Evolutionary conservation across 2,888 invertebrate species (phyloP).

Genomic region (Quadriops clusia): DNA sequence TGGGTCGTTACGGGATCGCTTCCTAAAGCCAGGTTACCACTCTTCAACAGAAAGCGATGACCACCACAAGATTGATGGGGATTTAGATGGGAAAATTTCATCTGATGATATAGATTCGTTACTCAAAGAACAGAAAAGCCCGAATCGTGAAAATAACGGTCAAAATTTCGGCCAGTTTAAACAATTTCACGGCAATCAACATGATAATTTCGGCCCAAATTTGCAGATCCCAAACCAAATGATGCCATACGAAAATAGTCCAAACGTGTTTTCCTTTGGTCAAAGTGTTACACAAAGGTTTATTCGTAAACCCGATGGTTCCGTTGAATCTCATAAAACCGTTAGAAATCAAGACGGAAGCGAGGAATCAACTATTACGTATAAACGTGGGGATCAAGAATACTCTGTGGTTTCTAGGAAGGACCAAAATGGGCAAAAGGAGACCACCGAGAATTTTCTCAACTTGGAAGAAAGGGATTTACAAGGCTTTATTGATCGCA

Average conservation of each 20-base stretch:
- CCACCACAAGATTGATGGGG: conserved; percentile 35
- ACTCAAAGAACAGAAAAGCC: conserved; percentile 16
- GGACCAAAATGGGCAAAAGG: conserved; percentile 29
- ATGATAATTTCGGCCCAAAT: too few relatives aligned
- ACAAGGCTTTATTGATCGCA: conserved; percentile 14
- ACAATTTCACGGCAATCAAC: too few relatives aligned
- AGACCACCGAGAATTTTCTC: conserved; percentile 27
- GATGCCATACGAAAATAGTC: conserved; percentile 23
- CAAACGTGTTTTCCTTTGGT: conserved; percentile 36
- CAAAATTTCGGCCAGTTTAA: too few relatives aligned
- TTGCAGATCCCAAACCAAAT: too few relatives aligned
- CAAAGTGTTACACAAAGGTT: conserved; percentile 43
- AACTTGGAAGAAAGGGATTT: conserved; percentile 29
- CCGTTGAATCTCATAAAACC: conserved; percentile 43
- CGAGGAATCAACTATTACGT: conserved; percentile 44
- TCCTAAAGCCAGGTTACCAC: conserved; percentile 42
- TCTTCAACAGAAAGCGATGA: conserved; percentile 15
- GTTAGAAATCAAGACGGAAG: conserved; percentile 47
- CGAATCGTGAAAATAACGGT: too few relatives aligned
- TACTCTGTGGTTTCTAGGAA: conserved; percentile 38
- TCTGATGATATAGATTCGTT: conserved; percentile 22
- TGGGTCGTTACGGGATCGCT: conserved; percentile 38
- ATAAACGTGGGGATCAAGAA: conserved; percentile 29
- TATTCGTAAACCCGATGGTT: conserved; percentile 45
- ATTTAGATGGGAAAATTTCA: conserved; percentile 42